A percentile compares a stretch with the other conserved stretches of the same genome.
These are phyloP conservation scores for Neodiprion pinetum DNA, from an alignment of 1,140 invertebrate genomes.

Conservation along the genomic window DNA sequence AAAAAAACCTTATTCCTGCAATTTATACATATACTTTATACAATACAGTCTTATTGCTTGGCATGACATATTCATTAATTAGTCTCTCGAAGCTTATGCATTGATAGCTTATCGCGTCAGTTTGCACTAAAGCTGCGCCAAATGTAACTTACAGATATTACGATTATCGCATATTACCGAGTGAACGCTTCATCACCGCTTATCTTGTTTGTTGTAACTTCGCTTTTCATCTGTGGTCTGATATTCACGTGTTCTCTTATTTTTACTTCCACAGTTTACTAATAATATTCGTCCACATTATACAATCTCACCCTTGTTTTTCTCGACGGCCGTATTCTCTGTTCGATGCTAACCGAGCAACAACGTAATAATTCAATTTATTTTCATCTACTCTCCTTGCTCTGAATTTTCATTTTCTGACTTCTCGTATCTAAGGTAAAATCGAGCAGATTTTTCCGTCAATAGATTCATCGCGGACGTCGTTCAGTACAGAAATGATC, in stretches of 20 bases:
- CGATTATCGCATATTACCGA: background rate
- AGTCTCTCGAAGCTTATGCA: conserved; percentile 1
- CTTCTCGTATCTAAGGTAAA: too few relatives aligned
- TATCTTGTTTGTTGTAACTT: background rate
- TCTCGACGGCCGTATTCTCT: too few relatives aligned
- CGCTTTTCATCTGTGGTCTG: background rate
- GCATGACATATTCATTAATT: background rate
- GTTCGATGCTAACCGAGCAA: too few relatives aligned
- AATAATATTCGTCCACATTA: too few relatives aligned
- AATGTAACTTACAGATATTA: background rate
- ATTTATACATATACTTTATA: too few relatives aligned
- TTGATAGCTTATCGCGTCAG: background rate
- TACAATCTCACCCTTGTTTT: too few relatives aligned
- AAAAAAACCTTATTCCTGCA: too few relatives aligned
- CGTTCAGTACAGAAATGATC: background rate
- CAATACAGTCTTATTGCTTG: background rate
- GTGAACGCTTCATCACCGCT: too few relatives aligned
- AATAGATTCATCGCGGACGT: too few relatives aligned
- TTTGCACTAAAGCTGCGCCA: background rate
- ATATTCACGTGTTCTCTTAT: background rate
- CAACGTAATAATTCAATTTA: too few relatives aligned
- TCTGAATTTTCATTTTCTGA: background rate
- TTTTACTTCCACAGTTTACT: background rate
- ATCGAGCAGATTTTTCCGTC: too few relatives aligned
- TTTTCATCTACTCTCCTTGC: background rate